phyloP scores from a whole-genome alignment of 2,888 invertebrate species.

The Ditula angustiorana region DNA sequence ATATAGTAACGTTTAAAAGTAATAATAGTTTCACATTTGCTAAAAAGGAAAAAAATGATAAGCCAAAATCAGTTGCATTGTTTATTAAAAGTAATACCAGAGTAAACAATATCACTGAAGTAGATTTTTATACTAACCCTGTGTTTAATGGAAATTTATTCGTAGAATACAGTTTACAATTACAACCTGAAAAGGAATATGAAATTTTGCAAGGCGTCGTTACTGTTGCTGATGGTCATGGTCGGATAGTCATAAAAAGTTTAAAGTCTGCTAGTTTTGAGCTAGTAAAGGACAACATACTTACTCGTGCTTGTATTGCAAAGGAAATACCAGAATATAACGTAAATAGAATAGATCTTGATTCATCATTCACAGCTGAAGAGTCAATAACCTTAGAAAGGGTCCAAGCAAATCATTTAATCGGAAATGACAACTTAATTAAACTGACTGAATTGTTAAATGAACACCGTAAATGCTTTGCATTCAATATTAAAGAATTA shows the following conservation, averaged over 20 bases:
- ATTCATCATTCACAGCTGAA: no score
- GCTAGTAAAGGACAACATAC: not conserved
- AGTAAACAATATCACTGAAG: not conserved
- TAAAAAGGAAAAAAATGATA: no score
- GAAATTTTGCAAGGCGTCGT: slow-evolving; percentile 3
- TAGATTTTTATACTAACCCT: not conserved
- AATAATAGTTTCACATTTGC: no score
- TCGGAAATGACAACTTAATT: no score
- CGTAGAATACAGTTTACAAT: not conserved
- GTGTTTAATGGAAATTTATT: not conserved
- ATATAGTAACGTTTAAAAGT: no score
- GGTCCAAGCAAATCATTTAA: no score
- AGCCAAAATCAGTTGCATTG: not conserved
- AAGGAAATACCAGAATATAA: not conserved
- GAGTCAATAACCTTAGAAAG: no score
- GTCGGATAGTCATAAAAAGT: not conserved
- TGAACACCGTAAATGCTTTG: no score
- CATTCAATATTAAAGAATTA: no score
- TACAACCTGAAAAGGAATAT: slow-evolving; percentile 1
- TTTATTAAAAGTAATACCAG: not conserved
- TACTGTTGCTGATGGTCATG: not conserved
- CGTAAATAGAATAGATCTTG: not conserved
- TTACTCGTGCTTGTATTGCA: not conserved
- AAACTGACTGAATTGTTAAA: no score
- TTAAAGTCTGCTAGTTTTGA: not conserved